Evolutionary conservation across 1,140 invertebrate genomes (phyloP).

Genomic region (Chironomus tepperi): DNA sequence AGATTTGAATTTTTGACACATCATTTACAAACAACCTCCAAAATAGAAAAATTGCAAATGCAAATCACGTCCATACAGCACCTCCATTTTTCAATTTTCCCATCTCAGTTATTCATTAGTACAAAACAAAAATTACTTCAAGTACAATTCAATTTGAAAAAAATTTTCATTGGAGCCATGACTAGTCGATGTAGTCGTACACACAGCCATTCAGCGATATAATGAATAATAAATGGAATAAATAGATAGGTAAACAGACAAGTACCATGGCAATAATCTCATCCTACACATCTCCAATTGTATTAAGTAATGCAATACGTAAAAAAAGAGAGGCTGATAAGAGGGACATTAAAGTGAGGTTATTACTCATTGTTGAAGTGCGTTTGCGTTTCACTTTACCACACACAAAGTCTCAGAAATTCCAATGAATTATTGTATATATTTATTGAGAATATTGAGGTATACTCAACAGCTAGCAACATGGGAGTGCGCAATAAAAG

Average conservation of each 20-base stretch:
- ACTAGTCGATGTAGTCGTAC: too few relatives aligned
- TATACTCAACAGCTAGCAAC: background rate
- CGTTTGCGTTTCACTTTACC: constrained; percentile 19
- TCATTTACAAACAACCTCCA: background rate
- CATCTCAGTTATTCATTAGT: background rate
- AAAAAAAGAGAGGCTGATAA: background rate
- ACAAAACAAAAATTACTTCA: too few relatives aligned
- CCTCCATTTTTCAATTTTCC: background rate
- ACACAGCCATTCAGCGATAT: background rate
- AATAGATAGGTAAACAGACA: background rate
- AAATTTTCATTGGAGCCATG: too few relatives aligned
- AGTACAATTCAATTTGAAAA: too few relatives aligned
- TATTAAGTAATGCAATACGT: background rate
- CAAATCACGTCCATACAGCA: background rate
- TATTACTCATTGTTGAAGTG: constrained; percentile 7
- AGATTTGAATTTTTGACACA: too few relatives aligned
- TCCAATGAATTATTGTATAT: too few relatives aligned
- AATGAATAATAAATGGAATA: background rate
- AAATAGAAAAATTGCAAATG: background rate
- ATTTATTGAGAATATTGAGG: background rate
- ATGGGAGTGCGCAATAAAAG: background rate
- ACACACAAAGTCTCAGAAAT: background rate
- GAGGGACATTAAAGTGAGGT: constrained; percentile 18
- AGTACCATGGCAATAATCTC: background rate
- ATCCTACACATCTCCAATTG: background rate